Base-by-base conservation (phyloP, 2,797 vertebrate species). In the Danio jaintianensis region DNA sequence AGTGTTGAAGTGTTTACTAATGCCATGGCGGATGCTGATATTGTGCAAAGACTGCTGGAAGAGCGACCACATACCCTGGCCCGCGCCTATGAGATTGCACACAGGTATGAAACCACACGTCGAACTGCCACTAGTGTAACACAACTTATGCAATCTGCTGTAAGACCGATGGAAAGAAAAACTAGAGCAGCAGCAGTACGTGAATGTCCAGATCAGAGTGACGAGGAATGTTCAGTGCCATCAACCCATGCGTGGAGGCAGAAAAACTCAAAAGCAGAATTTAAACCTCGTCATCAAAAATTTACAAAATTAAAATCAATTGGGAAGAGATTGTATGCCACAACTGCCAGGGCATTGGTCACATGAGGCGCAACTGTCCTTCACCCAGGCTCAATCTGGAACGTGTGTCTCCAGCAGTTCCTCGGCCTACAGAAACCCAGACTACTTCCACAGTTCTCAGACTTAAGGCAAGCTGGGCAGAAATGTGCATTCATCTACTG, bases 401-500 rank as follows among this genome's bases (percentile, higher is more conserved):
- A 29, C 1, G 4, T 63, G 16, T 7, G 7, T 4, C 52, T 8
- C 4, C 1, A 7, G 4, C 5, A 10, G 9, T 8, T 7, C 40
- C 9, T 6, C 20, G 16, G 43, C 20, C 5, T 59, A 0, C 48
- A 0, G n/a, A 11, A 6, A 56, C 1, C 64, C 64, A 67, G 12
- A n/a, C 11, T 29, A 9, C 64, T 18, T 7, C 50, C 1, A 5
- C 70, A 5, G 66, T 83, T 12, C 72, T 75, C 0, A 73, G 66
- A 7, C 4, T 84, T 22, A 85, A 79, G 8, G 4, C 12, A 4
- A 36, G 58, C 0, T 20, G 69, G 36, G 61, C 61, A 0, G 78
- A 88, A 56, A 87, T 85, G 74, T 82, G 71, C 40, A 86, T 87
- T n/a, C 42, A 78, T 8, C n/a, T 76, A 38, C 6, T 11, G 0